These are phyloP conservation scores for Neoascia interrupta DNA, from an alignment of 2,888 invertebrate genomes.

Conservation along the genomic window DNA sequence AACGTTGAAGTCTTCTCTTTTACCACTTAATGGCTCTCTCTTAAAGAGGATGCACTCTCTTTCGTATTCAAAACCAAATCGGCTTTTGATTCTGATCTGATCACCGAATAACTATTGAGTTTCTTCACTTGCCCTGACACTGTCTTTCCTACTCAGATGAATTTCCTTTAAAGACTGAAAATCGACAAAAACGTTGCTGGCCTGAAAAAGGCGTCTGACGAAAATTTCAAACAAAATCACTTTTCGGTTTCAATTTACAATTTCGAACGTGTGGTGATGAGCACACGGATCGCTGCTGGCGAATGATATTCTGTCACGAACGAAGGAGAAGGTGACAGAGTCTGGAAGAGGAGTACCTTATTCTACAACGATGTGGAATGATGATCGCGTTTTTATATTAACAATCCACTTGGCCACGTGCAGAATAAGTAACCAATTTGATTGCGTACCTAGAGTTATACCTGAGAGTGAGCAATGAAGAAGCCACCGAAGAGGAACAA, in stretches of 20 bases:
- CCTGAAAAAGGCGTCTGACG: slow-evolving; percentile 20
- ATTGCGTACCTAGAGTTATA: slow-evolving; percentile 5
- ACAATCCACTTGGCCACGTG: slow-evolving; percentile 61
- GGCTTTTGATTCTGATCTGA: too few species aligned
- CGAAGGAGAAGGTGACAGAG: slow-evolving; percentile 51
- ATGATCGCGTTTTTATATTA: slow-evolving; percentile 49
- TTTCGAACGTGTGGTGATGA: slow-evolving; percentile 25
- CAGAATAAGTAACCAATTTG: slow-evolving; percentile 49
- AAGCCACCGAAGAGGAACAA: background rate
- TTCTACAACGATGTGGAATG: slow-evolving; percentile 13
- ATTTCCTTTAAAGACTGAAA: slow-evolving; percentile 57
- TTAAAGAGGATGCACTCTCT: slow-evolving; percentile 41
- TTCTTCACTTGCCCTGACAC: slow-evolving; percentile 44
- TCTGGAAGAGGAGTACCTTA: slow-evolving; percentile 45
- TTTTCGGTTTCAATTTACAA: slow-evolving; percentile 50
- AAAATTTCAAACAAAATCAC: slow-evolving; percentile 36
- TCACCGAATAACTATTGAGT: too few species aligned
- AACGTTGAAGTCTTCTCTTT: slow-evolving; percentile 23
- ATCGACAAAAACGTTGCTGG: slow-evolving; percentile 20
- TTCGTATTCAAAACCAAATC: too few species aligned
- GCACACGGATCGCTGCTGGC: background rate
- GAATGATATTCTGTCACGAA: slow-evolving; percentile 41
- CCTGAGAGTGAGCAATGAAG: slow-evolving; percentile 4
- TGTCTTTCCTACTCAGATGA: slow-evolving; percentile 42
- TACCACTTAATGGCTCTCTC: slow-evolving; percentile 19